phyloP scores from a whole-genome alignment of 1,140 invertebrate species.

The Belonocnema kinseyi region DNA sequence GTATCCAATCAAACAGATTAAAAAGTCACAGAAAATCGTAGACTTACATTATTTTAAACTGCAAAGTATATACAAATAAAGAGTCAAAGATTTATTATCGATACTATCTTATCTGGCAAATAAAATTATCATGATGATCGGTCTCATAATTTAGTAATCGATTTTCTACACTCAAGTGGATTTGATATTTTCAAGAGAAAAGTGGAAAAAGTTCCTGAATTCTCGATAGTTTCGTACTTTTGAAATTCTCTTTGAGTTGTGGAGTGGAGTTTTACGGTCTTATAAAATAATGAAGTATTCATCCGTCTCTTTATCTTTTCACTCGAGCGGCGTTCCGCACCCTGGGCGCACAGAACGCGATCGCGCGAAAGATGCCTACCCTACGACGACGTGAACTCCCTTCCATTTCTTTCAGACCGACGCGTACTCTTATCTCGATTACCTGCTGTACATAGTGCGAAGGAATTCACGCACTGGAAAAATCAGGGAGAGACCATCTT shows the following conservation, averaged over 20 bases:
- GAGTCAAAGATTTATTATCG: too few relatives aligned
- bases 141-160: too few relatives aligned
- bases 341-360: constrained; percentile 28
- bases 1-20: too few relatives aligned
- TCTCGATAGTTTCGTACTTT: too few relatives aligned
- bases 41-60: too few relatives aligned
- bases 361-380: constrained; percentile 22
- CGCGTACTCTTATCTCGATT: constrained; percentile 27
- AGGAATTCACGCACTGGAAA: constrained; percentile 29
- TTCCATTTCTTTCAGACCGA: constrained; percentile 28
- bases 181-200: too few relatives aligned
- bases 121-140: too few relatives aligned
- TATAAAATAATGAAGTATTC: constrained; percentile 30
- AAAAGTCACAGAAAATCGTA: too few relatives aligned
- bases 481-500: constrained; percentile 13
- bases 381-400: constrained; percentile 18
- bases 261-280: constrained; percentile 14
- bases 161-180: too few relatives aligned
- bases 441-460: constrained; percentile 3
- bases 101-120: too few relatives aligned
- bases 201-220: too few relatives aligned
- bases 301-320: constrained; percentile 28
- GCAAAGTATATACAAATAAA: too few relatives aligned
- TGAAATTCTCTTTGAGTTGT: neutral
- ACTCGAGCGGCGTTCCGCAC: constrained; percentile 26